Base-by-base conservation (phyloP, 2,113 vertebrate genomes). In the Amblyornis subalaris region DNA sequence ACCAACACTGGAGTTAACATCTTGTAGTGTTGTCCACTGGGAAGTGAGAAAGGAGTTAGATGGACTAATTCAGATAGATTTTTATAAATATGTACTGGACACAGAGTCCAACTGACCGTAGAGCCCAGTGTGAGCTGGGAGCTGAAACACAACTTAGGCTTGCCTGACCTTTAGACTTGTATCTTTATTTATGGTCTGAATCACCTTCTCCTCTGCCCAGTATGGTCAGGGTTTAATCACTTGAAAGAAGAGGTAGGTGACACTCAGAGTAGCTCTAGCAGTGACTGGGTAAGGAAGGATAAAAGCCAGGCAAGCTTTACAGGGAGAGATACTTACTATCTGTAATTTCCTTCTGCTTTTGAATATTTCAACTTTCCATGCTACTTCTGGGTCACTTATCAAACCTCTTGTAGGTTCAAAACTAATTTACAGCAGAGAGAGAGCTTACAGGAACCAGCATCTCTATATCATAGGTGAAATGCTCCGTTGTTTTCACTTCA, bases 171-270 rank as follows among this genome's bases (percentile, higher is more conserved):
- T 85, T 84, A 76, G n/a, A n/a, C 45, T 94, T 4, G 1, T 13
- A 50, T 67, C 65, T 85, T 91, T 87, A 57, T 89, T 92, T 89
- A 67, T 67, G 80, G n/a, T 78, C 81, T 67, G 61, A 91, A 71
- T 38, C 58, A 86, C 24, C 24, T 33, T 74, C 40, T 45, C n/a
- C 38, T 76, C 19, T 48, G 33, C 26, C 0, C 1, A 65, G 36
- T 9, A 31, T 1, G 8, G 48, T 29, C 66, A 88, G 53, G 53
- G 18, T 71, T 92, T 79, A 89, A 61, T 81, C 44, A n/a, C 24
- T 62, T 75, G 36, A 81, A 82, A 82, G 64, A 61, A 89, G n/a
- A 53, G 13, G 47, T n/a, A 92, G 21, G n/a, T 1, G 2, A 24
- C 33, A 35, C 19, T 72, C 1, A 2, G 78, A 67, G 40, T 47